Base-by-base conservation (phyloP, 2,113 vertebrate species). In the Scopus umbretta region DNA sequence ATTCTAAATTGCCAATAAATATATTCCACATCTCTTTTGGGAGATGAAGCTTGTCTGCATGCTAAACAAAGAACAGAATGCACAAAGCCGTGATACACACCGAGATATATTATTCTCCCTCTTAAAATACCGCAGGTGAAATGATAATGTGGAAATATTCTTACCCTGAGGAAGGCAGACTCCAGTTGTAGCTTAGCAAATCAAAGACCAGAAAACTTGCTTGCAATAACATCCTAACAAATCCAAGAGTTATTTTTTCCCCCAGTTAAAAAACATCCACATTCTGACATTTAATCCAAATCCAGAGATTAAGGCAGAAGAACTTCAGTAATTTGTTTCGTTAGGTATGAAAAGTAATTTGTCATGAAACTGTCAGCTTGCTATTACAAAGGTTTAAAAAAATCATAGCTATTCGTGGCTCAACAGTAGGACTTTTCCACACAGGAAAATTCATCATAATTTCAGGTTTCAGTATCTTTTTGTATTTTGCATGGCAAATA, bases 151-250 rank as follows among this genome's bases (percentile, higher is more conserved):
- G 94, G 92, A 98, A 97, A 96, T 86, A 95, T 68, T 97, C 98
- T 98, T 98, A 98, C 98, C 98, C 98, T 23, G 94, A 97, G 56
- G 97, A 97, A 97, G 96, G 95, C 94, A 97, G 97, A 92, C 92
- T 98, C 97, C 98, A 98, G 96, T 91, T 96, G 97, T 97, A 97
- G 93, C 95, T 98, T 86, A 98, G 96, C 85, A 98, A 98, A 97
- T 98, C 97, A 97, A 97, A 98, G 95, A 97, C 97, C 86, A 98
- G 95, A 95, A 98, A 98, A 96, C 96, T 97, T 96, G 97, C 93
- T 96, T 98, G 97, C 83, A 98, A 97, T 96, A 97, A 97, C 97
- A 98, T 97, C 74, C 95, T 98, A 97, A 96, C 93, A 97, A 97
- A 96, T 95, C 97, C 97, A 97, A 94, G 18, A 70, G 56, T 71